These are phyloP conservation scores for Caenorhabditis latens DNA, from an alignment of 1,140 invertebrate genomes.

Conservation along the genomic window DNA sequence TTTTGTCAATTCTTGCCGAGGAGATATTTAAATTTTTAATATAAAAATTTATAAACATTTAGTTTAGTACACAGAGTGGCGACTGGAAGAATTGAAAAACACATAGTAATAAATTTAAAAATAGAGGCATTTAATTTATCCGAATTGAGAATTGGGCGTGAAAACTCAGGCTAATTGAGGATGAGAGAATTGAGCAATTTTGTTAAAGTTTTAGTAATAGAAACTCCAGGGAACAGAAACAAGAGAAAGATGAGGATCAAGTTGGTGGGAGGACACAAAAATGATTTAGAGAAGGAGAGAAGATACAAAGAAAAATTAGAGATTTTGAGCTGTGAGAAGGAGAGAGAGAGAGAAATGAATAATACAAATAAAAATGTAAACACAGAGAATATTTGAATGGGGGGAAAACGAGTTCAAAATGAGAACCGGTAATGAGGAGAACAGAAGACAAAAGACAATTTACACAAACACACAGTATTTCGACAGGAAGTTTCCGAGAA, in stretches of 20 bases:
- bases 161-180: background rate
- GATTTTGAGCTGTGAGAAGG: background rate
- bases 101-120: background rate
- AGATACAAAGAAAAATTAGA: background rate
- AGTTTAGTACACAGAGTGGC: background rate
- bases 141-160: background rate
- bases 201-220: background rate
- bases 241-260: background rate
- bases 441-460: background rate
- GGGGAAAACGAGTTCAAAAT: constrained; percentile 8
- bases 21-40: too few species aligned
- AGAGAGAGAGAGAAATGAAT: background rate
- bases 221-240: background rate
- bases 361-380: constrained; percentile 20
- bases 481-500: background rate
- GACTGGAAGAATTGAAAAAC: constrained; percentile 44
- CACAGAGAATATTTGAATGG: background rate
- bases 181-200: constrained; percentile 20
- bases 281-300: background rate
- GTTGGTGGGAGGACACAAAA: constrained; percentile 12
- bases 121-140: background rate
- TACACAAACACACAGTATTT: background rate
- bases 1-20: too few species aligned
- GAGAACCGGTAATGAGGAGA: constrained; percentile 36
- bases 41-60: background rate